Evolutionary conservation across 2,888 invertebrate species (phyloP), one percentile per base, ranked within the genome.

Genomic region (Taenaris catops): DNA sequence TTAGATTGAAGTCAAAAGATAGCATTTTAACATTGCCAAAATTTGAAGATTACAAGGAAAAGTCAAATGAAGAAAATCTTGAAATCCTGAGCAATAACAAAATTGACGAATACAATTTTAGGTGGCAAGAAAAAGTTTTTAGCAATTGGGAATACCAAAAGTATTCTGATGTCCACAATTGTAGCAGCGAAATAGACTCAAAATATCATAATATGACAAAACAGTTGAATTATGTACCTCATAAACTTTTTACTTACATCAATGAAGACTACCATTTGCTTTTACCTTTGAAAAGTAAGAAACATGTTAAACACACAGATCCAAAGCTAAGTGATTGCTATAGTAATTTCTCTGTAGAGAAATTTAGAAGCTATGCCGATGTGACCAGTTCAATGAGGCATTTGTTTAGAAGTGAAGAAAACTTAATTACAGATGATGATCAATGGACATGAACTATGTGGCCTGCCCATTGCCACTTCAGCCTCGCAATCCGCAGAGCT

Each of bases 91-190:
- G 64, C 38, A 28, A 23, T 3, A 52, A 53, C 1, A 57, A 49
- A 8, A 41, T 54, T 1, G 63, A 74, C 35, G 76, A 79, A 47
- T 63, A 76, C 37, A 57, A 46, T 21, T 90, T 94, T 44, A 64
- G 68, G 47, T 94, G 94, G 94, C 94, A 94, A 62, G 89, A 93
- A 56, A 94, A 94, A 72, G 65, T 88, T 0, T 91, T 93, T 38
- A 91, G 91, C 45, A 69, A 74, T 4, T 74, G 72, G 51, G 93
- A 94, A 63, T 57, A 88, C 4, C 81, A 89, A 29, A 86, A 87
- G 34, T 93, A 91, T 53, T 66, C 65, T 1, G 89, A 92, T 18
- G 64, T 80, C 19, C 84, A 86, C 21, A 92, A 92, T 55, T 94
- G 93, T 49, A 50, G 75, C 0, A 89, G 89, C 1, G 89, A 91